These are phyloP conservation scores for Leptopilina drosophilae DNA, from an alignment of 2,888 invertebrate species.

Conservation along the genomic window DNA sequence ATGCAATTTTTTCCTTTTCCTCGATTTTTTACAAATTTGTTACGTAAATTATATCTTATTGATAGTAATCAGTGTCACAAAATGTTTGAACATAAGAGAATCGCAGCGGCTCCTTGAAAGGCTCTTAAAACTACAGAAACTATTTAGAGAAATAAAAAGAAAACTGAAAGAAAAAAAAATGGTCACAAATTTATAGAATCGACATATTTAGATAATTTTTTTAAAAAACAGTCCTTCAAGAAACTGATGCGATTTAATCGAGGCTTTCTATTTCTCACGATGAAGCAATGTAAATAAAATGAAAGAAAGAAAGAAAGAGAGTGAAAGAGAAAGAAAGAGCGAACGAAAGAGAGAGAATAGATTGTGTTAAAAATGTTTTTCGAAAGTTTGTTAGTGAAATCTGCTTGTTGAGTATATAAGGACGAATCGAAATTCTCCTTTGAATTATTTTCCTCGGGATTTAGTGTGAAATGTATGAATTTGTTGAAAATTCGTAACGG, in stretches of 20 bases:
- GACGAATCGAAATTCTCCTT: slow-evolving; percentile 13
- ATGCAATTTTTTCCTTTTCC: slow-evolving; percentile 54
- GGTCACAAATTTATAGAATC: slow-evolving; percentile 19
- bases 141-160: neutral
- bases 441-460: slow-evolving; percentile 24
- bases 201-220: slow-evolving; percentile 2
- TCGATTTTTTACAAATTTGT: slow-evolving; percentile 58
- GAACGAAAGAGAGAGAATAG: slow-evolving; percentile 18
- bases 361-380: slow-evolving; percentile 43
- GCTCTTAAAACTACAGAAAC: neutral
- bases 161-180: neutral
- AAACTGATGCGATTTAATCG: slow-evolving; percentile 8
- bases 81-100: slow-evolving; percentile 60
- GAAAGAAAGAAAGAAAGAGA: slow-evolving; percentile 31
- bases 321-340: too few relatives aligned
- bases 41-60: slow-evolving; percentile 55
- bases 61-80: slow-evolving; percentile 49
- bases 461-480: slow-evolving; percentile 16
- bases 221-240: slow-evolving; percentile 20
- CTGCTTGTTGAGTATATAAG: slow-evolving; percentile 31
- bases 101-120: slow-evolving; percentile 63
- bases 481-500: slow-evolving; percentile 13
- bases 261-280: slow-evolving; percentile 46
- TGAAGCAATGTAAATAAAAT: slow-evolving; percentile 58
- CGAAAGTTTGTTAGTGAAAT: slow-evolving; percentile 40